Conservation (phyloP, 2,888 invertebrate species). For the Drosophila cognata region DNA sequence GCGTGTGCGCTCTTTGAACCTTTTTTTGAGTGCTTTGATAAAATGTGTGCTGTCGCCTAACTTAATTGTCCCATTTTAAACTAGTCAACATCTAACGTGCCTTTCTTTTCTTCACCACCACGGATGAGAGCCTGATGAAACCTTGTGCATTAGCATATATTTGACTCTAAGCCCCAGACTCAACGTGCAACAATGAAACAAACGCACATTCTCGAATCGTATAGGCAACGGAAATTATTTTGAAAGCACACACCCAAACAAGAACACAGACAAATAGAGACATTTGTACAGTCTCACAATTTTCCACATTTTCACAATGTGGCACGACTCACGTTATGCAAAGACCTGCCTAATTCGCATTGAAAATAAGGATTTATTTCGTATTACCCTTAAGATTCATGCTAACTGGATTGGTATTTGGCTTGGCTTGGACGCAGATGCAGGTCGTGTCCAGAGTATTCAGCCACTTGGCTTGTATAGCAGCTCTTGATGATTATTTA, state of each 20-base stretch:
- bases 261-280: background rate
- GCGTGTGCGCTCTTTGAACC: background rate
- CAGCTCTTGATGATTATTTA: background rate
- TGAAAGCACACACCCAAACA: conserved; percentile 13
- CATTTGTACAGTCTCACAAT: conserved; percentile 39
- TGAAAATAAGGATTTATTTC: conserved; percentile 52
- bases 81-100: background rate
- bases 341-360: conserved; percentile 50
- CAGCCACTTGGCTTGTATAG: background rate
- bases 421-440: conserved; percentile 5
- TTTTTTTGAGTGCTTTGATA: background rate
- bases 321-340: conserved; percentile 27
- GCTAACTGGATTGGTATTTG: conserved; percentile 32
- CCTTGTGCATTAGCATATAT: conserved; percentile 15
- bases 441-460: conserved; percentile 3
- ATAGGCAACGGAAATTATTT: conserved; percentile 21
- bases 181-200: conserved; percentile 18
- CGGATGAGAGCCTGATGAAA: conserved; percentile 2
- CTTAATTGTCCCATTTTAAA: background rate
- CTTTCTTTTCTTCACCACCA: conserved; percentile 1
- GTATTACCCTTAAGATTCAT: conserved; percentile 32
- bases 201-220: conserved; percentile 10
- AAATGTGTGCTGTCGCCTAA: background rate
- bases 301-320: conserved; percentile 22
- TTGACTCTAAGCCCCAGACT: conserved; percentile 1